Conservation (phyloP, 1,140 invertebrate species). For the Neodiprion fabricii region DNA sequence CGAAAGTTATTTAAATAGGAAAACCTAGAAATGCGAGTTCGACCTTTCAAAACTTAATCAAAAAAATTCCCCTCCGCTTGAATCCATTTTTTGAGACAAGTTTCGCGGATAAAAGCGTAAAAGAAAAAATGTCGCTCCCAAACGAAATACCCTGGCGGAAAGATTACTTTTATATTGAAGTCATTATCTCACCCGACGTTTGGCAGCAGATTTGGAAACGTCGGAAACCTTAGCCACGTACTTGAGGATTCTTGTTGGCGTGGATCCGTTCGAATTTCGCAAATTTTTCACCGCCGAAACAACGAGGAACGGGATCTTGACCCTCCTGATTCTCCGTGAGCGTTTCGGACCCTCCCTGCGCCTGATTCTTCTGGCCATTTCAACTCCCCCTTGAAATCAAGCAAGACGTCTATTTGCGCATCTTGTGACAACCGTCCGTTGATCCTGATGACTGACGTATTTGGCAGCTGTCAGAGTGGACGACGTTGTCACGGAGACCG, state of each 20-base stretch:
- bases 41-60: too few species aligned
- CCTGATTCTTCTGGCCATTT: neutral
- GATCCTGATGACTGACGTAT: neutral
- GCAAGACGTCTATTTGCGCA: neutral
- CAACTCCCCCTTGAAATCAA: neutral
- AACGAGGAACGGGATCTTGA: neutral
- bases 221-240: conserved; percentile 26
- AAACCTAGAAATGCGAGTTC: too few species aligned
- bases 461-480: neutral
- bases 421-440: neutral
- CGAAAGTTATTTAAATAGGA: too few species aligned
- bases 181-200: neutral
- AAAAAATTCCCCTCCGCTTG: too few species aligned
- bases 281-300: conserved; percentile 35
- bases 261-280: conserved; percentile 28
- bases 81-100: too few species aligned
- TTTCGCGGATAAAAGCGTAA: too few species aligned
- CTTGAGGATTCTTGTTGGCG: conserved; percentile 34
- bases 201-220: neutral
- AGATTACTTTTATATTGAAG: too few species aligned
- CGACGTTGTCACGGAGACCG: neutral
- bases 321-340: neutral
- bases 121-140: too few species aligned
- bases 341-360: neutral
- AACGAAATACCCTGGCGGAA: too few species aligned